Conservation (phyloP, 2,888 invertebrate species). For the Apamea anceps region DNA sequence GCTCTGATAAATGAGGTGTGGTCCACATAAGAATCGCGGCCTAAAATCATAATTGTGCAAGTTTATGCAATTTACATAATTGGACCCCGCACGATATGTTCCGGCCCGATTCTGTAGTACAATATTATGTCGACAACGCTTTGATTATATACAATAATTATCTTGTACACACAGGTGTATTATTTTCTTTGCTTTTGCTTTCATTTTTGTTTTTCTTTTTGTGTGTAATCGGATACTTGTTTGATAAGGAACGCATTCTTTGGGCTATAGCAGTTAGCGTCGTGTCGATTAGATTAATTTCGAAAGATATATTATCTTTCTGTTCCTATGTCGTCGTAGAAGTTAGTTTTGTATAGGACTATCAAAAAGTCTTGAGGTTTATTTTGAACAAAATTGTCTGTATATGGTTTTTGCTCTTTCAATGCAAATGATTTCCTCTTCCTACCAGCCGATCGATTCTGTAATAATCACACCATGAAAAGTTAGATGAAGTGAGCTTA, state of each 20-base stretch:
- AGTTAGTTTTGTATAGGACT: background rate
- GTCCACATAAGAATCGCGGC: conserved; percentile 26
- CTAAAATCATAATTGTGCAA: conserved; percentile 60
- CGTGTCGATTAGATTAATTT: background rate
- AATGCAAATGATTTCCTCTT: background rate
- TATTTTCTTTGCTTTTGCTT: conserved; percentile 51
- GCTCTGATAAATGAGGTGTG: conserved; percentile 41
- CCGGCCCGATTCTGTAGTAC: conserved; percentile 75
- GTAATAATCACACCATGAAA: too few species aligned
- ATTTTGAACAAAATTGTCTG: background rate
- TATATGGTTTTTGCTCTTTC: background rate
- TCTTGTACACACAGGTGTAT: conserved; percentile 39
- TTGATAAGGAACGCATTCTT: conserved; percentile 18
- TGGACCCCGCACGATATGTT: conserved; percentile 76
- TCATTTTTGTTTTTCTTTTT: conserved; percentile 55
- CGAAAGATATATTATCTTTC: background rate
- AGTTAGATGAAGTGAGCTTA: too few species aligned
- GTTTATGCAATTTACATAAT: conserved; percentile 71
- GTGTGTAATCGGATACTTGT: conserved; percentile 24
- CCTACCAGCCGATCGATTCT: background rate
- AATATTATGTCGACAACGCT: conserved; percentile 64
- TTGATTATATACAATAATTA: conserved; percentile 47
- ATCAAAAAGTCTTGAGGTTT: background rate
- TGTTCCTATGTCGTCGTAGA: background rate
- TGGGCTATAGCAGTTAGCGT: background rate